phyloP scores from a whole-genome alignment of 2,888 invertebrate genomes.

The Apoderus coryli region DNA sequence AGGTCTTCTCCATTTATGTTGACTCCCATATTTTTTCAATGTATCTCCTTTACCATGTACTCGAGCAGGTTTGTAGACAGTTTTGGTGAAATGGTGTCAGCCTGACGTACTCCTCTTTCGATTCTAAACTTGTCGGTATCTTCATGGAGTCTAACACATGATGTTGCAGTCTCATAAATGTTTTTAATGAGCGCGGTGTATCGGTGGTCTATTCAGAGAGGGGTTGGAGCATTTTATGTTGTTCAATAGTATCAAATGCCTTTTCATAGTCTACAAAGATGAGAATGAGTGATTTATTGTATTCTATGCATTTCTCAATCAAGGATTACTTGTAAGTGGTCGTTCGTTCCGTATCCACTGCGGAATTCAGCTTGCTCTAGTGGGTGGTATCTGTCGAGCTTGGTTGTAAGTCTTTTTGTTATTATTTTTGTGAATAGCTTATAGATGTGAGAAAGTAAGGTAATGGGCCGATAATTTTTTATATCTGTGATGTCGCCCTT shows the following conservation, averaged over 20 bases:
- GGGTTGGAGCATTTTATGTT: slow-evolving; percentile 3
- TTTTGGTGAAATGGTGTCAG: slow-evolving; percentile 8
- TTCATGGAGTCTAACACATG: slow-evolving; percentile 7
- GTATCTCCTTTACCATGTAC: slow-evolving; percentile 5
- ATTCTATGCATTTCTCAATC: no score
- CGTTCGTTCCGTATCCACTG: slow-evolving; percentile 1
- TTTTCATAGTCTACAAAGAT: slow-evolving; percentile 6
- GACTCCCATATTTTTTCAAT: slow-evolving; percentile 4
- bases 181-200: slow-evolving; percentile 5
- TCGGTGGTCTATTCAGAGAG: slow-evolving; percentile 5
- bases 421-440: slow-evolving; percentile 8
- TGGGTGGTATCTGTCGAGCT: slow-evolving; percentile 7
- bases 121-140: slow-evolving; percentile 4
- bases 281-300: slow-evolving; percentile 3
- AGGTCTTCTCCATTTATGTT: no score
- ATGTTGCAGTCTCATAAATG: slow-evolving; percentile 6
- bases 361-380: slow-evolving; percentile 7
- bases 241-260: slow-evolving; percentile 6
- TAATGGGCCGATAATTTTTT: slow-evolving; percentile 5
- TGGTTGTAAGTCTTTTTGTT: slow-evolving; percentile 8
- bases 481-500: slow-evolving; percentile 5
- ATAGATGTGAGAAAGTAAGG: slow-evolving; percentile 7
- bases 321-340: no score
- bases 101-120: slow-evolving; percentile 2
- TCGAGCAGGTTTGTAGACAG: slow-evolving; percentile 7